These are phyloP conservation scores for Achroia grisella DNA, from an alignment of 1,140 invertebrate species.

Conservation along the genomic window DNA sequence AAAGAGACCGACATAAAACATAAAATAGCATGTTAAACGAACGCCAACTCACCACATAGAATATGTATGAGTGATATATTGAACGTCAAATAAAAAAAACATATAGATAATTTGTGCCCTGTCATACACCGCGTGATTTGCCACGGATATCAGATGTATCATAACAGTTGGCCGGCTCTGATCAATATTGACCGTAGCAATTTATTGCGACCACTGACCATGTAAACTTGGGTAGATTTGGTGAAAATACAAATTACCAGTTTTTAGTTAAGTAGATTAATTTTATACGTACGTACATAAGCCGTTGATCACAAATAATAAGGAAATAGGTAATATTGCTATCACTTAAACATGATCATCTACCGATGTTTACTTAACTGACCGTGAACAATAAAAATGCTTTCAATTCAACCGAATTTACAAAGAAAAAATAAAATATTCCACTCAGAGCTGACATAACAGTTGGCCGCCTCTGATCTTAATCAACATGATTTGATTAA, in stretches of 20 bases:
- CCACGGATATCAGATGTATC: neutral
- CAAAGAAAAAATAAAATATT: no score
- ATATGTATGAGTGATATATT: no score
- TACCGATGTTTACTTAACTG: no score
- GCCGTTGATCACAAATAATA: no score
- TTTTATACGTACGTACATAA: neutral
- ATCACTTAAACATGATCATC: no score
- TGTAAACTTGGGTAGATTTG: no score
- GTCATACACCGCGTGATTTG: neutral
- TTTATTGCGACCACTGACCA: neutral
- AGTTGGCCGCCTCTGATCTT: no score
- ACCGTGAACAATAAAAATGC: no score
- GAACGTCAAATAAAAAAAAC: neutral
- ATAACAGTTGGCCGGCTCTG: constrained; percentile 1
- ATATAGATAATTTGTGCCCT: neutral
- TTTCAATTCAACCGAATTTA: no score
- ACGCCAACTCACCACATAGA: neutral
- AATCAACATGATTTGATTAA: neutral
- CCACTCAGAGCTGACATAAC: no score
- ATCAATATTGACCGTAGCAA: neutral
- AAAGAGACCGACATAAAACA: neutral
- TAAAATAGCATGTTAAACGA: neutral
- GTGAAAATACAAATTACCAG: no score
- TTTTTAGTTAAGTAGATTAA: neutral
- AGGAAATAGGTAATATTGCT: no score